Evolutionary conservation across 1,140 invertebrate genomes (phyloP), one percentile per base, ranked within the genome.

Genomic region (Neocloeon triangulifer): DNA sequence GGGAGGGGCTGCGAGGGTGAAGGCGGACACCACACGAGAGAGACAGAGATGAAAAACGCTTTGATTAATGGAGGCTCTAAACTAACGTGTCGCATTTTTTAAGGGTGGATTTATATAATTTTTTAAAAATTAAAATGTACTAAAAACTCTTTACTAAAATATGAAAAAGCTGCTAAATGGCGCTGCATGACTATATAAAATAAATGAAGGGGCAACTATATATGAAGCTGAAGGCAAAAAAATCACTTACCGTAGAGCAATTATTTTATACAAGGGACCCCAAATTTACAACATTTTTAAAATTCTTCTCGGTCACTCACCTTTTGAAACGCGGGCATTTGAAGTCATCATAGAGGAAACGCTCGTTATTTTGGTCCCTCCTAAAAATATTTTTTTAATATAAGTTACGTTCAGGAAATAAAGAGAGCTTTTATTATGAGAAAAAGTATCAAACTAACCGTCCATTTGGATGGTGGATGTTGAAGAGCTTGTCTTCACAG

Each of bases 1-100:
- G 35, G 58, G 43, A 46, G 49, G 12, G 42, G 39, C 17, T 51
- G 48, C 33, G 44, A 59, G n/a, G n/a, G n/a, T n/a, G n/a, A n/a
- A n/a, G n/a, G n/a, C n/a, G n/a, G n/a, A 30, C 32, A 52, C 43
- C 45, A 33, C 28, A 16, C 45, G 36, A 42, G 42, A 37, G 39
- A n/a, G n/a, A n/a, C n/a, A n/a, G n/a, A n/a, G n/a, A n/a, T n/a
- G n/a, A n/a, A n/a, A n/a, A n/a, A n/a, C n/a, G n/a, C n/a, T n/a
- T n/a, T n/a, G n/a, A n/a, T n/a, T n/a, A n/a, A n/a, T n/a, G n/a
- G n/a, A n/a, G n/a, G n/a, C n/a, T n/a, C n/a, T n/a, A n/a, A n/a
- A n/a, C n/a, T n/a, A n/a, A n/a, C n/a, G n/a, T n/a, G n/a, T n/a
- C n/a, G n/a, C n/a, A n/a, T n/a, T n/a, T n/a, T n/a, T n/a, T n/a